Base-by-base conservation (phyloP, 2,797 vertebrate species). In the Sebastes trivittatus region DNA sequence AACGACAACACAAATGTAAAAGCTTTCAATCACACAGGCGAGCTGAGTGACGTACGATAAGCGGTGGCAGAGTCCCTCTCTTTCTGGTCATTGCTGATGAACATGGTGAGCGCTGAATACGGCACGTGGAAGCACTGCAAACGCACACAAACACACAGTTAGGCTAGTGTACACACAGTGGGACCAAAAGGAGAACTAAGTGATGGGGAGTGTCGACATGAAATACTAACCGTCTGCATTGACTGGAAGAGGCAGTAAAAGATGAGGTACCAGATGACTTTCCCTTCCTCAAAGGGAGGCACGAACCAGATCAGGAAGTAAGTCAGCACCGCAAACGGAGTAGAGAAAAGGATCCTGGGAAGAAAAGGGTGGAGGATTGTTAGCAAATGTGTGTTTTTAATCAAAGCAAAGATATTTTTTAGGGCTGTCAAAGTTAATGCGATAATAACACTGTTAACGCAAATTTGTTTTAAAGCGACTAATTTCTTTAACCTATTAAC, bases 181-280 rank as follows among this genome's bases (percentile, higher is more conserved):
- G 29, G 25, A 49, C 9, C 2, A 49, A 30, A n/a, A 11, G 30
- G 16, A 13, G 52, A 30, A 59, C 1, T n/a, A 30, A 64, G 32
- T 8, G 6, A 4, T 3, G 0, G 3, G 22, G 2, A 61, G 4
- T 4, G 25, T 75, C 3, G 16, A 36, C 27, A 2, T 7, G 54
- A 52, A 2, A 18, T 71, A 95, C 98, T 95, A 68, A 99, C 98
- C 88, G 98, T 99, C 85, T 98, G 97, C 2, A 99, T 95, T 0
- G 97, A 97, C 94, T 99, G 97, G 94, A 99, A 99, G 84, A 96
- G 89, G 94, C 98, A 99, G 94, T 99, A 99, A 94, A 98, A 98
- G 79, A 97, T 36, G 65, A 99, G 95, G 86, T 97, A 98, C 98
- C 97, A 99, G 86, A 97, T 11, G 67, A 97, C 78, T 75, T 97